phyloP scores from a whole-genome alignment of 2,797 vertebrate species.

The Parauchenoglanis ngamensis region DNA sequence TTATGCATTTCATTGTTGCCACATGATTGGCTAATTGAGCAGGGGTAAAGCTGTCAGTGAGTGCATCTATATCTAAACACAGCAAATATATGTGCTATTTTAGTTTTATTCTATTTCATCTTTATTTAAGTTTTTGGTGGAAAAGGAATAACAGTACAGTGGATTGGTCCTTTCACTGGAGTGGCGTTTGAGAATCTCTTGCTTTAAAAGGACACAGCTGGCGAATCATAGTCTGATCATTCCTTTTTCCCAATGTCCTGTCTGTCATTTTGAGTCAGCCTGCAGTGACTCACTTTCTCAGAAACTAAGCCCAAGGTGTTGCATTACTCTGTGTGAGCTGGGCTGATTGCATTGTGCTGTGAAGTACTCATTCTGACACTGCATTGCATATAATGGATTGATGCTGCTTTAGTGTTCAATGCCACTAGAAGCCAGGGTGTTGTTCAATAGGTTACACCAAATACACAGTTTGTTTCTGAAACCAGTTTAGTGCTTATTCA shows the following conservation, averaged over 20 bases:
- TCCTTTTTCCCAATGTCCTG: constrained; percentile 31
- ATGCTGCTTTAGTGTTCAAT: background rate
- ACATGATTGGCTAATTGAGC: no score
- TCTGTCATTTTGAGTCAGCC: constrained; percentile 43
- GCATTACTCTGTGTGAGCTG: constrained; percentile 39
- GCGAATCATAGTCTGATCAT: constrained; percentile 40
- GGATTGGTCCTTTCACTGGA: background rate
- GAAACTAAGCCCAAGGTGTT: constrained; percentile 44
- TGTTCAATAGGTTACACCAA: background rate
- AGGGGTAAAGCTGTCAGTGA: no score
- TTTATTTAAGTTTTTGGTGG: background rate
- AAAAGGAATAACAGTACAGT: background rate
- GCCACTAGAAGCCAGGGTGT: background rate
- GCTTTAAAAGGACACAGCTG: constrained; percentile 27
- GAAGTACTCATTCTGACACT: constrained; percentile 48
- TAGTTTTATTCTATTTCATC: no score
- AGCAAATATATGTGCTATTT: no score
- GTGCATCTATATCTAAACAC: no score
- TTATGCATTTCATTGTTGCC: background rate
- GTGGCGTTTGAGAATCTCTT: background rate
- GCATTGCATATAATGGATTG: constrained; percentile 28
- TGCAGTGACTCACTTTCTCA: constrained; percentile 24
- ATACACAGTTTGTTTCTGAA: background rate
- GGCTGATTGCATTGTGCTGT: constrained; percentile 39
- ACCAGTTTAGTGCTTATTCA: background rate